A percentile compares a stretch with the other conserved stretches of the same genome.
Evolutionary conservation across 2,113 vertebrate genomes (phyloP).

Genomic region (Nettapus auritus): DNA sequence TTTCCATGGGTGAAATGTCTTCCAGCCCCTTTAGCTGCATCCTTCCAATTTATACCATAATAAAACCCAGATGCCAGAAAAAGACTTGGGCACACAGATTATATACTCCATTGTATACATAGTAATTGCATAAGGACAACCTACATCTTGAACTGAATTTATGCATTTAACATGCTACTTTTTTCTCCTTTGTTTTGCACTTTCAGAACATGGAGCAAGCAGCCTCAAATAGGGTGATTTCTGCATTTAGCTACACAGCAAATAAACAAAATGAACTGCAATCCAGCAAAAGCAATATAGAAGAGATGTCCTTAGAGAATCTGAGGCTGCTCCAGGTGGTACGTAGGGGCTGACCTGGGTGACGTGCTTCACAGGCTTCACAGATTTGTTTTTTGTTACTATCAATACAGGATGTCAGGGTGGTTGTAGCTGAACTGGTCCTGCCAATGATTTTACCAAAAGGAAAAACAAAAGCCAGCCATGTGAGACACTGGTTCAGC

Average conservation of each 20-base stretch:
- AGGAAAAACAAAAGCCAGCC: not conserved
- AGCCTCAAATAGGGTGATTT: not conserved
- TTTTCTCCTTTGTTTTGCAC: not conserved
- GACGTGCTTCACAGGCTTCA: not conserved
- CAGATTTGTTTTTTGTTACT: not conserved
- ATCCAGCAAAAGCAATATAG: fast-evolving
- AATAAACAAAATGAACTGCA: not conserved
- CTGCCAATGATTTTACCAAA: not conserved
- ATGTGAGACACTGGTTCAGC: not conserved
- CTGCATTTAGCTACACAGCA: not conserved
- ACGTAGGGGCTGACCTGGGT: fast-evolving
- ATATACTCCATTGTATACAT: not conserved
- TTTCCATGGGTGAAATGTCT: not conserved
- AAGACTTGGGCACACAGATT: not conserved
- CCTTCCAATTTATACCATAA: not conserved
- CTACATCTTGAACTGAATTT: not conserved
- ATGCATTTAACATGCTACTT: not conserved
- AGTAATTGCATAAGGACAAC: not conserved
- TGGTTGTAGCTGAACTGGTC: not conserved
- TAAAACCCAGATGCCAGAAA: not conserved
- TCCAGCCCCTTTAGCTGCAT: not conserved
- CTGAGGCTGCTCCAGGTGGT: not conserved
- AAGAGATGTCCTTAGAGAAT: not conserved
- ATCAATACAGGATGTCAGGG: not conserved
- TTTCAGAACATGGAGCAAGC: not conserved